phyloP scores from a whole-genome alignment of 1,140 invertebrate species.

The Hormaphis cornu region DNA sequence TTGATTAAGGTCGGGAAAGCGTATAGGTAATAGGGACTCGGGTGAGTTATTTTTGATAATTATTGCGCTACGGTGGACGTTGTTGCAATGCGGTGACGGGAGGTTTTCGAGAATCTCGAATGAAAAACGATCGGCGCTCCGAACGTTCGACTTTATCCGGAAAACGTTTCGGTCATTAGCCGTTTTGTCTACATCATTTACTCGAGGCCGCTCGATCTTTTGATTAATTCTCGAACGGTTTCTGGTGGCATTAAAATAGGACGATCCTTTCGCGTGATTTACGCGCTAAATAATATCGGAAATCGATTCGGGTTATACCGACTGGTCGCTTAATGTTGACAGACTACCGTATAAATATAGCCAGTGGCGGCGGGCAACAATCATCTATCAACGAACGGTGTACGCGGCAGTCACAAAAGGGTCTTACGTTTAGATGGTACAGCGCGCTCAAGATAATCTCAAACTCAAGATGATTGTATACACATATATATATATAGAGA shows the following conservation, averaged over 20 bases:
- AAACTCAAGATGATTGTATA: too few relatives aligned
- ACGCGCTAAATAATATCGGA: not conserved
- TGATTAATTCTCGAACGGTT: slow-evolving; percentile 25
- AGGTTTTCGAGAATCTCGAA: slow-evolving; percentile 8
- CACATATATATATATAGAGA: too few relatives aligned
- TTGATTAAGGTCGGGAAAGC: too few relatives aligned
- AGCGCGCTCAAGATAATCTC: too few relatives aligned
- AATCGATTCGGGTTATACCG: not conserved
- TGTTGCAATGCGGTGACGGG: not conserved
- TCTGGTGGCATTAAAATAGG: not conserved
- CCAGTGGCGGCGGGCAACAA: not conserved
- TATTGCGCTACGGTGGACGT: too few relatives aligned
- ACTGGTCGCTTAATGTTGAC: not conserved
- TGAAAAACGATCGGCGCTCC: slow-evolving; percentile 12
- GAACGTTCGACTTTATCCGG: slow-evolving; percentile 17
- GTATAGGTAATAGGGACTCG: too few relatives aligned
- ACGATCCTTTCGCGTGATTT: slow-evolving; percentile 3
- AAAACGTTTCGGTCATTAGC: slow-evolving; percentile 17
- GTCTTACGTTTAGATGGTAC: too few relatives aligned
- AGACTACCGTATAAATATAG: not conserved
- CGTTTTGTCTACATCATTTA: slow-evolving; percentile 31
- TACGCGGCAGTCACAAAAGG: too few relatives aligned
- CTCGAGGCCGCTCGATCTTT: slow-evolving; percentile 8
- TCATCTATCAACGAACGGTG: not conserved
- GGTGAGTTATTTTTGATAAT: too few relatives aligned